Percentiles rank a stretch among this genome's conserved stretches.
phyloP scores from a whole-genome alignment of 2,113 vertebrate genomes.

The Sylvietta virens region DNA sequence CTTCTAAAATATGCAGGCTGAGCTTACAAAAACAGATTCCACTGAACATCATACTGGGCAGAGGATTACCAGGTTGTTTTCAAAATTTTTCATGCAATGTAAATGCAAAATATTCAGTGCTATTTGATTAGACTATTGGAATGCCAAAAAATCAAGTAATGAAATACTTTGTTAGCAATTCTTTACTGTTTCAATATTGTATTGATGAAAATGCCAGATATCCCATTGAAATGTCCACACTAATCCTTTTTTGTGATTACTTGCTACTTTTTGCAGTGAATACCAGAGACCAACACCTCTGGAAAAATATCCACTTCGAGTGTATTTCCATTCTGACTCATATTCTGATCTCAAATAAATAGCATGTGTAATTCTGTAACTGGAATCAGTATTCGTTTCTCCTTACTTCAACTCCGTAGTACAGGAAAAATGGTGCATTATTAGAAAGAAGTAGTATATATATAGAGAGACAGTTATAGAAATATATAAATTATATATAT shows the following conservation, averaged over 20 bases:
- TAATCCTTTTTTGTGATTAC: background rate
- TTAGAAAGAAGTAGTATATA: background rate
- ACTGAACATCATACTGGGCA: background rate
- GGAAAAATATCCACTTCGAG: background rate
- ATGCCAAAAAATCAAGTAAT: background rate
- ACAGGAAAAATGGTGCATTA: background rate
- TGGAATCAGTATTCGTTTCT: background rate
- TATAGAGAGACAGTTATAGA: background rate
- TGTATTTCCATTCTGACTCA: background rate
- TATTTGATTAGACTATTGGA: background rate
- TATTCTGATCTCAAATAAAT: background rate
- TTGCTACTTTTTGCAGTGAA: background rate
- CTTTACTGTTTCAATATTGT: background rate
- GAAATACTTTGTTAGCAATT: background rate
- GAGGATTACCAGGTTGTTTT: background rate
- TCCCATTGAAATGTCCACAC: background rate
- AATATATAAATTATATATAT: background rate
- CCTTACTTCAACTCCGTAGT: background rate
- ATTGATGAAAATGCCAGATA: background rate
- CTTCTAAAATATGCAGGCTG: background rate
- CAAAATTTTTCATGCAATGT: background rate
- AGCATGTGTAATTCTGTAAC: background rate
- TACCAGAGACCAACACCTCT: background rate
- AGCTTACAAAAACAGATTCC: background rate
- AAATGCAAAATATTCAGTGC: background rate